Evolutionary conservation across 2,113 vertebrate species (phyloP), one percentile per base, ranked within the genome.

Genomic region (Thamnophis sirtalis): DNA sequence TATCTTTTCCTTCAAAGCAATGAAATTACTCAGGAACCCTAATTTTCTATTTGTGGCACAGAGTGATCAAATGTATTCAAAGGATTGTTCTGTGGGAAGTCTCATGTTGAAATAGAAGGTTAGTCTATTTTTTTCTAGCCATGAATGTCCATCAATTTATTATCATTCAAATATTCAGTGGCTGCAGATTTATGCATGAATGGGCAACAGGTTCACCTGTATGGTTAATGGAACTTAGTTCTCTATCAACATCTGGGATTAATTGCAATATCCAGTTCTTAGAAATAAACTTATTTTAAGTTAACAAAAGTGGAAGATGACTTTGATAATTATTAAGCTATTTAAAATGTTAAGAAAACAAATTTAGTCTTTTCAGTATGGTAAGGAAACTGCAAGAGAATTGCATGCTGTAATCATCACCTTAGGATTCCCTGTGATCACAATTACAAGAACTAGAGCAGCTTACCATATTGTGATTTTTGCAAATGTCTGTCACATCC

Each of bases 401-500:
- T 68, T 84, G 17, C 24, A 54, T 10, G 38, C 53, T 89, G 26
- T 50, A 92, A 92, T 89, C 38, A 92, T 84, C 28, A 51, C 68
- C 21, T 92, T 84, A 88, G 68, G 68, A 55, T 92, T 87, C 43
- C 87, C 22, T 84, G 68, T 89, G 91, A 84, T 84, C 53, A 55
- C 55, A 87, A 92, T 92, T 89, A 89, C 54, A 58, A 56, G 68
- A 87, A 84, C 26, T 84, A 55, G 17, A 89, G 53, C 68, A 50
- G 53, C 38, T 89, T 84, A 56, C 28, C 43, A 50, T 21, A 53
- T 28, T 92, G 87, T 58, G 58, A 53, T 87, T 89, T 92, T 92
- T 80, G 43, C 68, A 92, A 84, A 89, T 89, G 53, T 58, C 91
- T 92, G 43, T 92, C 87, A 92, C 55, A 50, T 89, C 91, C 87